Conservation (phyloP, 2,797 vertebrate genomes). For the Valencia hispanica region DNA sequence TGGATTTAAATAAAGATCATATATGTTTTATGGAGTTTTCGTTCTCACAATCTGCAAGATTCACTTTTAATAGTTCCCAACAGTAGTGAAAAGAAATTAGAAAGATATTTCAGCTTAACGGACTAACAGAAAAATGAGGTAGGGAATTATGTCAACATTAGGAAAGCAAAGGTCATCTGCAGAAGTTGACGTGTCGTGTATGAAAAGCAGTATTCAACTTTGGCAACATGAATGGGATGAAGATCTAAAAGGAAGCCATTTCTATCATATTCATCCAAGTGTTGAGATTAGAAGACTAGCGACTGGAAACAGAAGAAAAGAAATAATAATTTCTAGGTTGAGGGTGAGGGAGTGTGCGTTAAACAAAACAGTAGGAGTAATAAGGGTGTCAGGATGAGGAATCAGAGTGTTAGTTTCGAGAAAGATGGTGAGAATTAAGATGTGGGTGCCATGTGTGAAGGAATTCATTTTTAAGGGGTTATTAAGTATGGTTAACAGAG, state of each 20-base stretch:
- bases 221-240: background rate
- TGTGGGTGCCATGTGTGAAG: background rate
- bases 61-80: background rate
- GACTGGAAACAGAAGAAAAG: background rate
- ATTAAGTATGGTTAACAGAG: background rate
- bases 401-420: background rate
- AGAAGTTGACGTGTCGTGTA: background rate
- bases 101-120: background rate
- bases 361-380: background rate
- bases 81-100: background rate
- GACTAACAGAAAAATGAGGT: background rate
- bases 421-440: background rate
- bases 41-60: background rate
- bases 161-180: background rate
- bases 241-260: background rate
- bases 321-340: background rate
- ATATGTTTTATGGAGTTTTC: background rate
- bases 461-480: background rate
- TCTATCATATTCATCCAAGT: background rate
- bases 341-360: background rate
- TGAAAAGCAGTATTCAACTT: background rate
- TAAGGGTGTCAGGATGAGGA: background rate
- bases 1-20: background rate
- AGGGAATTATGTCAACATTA: background rate
- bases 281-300: background rate